Base-by-base conservation (phyloP, 2,888 invertebrate species). In the Campaea margaritaria region DNA sequence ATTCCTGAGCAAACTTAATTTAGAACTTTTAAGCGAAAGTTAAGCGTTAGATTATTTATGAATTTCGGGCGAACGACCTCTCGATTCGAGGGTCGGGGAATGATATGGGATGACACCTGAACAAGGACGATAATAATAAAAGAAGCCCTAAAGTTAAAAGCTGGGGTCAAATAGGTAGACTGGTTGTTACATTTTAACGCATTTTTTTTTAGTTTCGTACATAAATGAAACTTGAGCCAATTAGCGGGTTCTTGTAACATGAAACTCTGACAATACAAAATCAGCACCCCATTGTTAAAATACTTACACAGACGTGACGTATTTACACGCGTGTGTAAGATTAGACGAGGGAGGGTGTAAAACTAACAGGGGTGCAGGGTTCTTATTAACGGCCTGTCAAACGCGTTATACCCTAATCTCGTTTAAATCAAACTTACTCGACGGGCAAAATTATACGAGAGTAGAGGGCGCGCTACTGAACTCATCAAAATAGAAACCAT, bases 361-460 rank as follows among this genome's bases (percentile, higher is more conserved):
- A 86, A 87, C 85, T 85, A 90, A 88, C 87, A 86, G 82, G 90
- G 89, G 90, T 81, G 88, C 79, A 81, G 81, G 72, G 76, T 81
- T 82, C 84, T 88, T 89, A 91, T 90, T 90, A 90, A 89, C 86
- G 83, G 76, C 78, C 85, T 80, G 87, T 87, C 90, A 86, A 82
- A 88, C 82, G 75, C 76, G 77, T 82, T 79, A 75, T 81, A 81
- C 84, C 79, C 77, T 83, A 85, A 87, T 87, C 83, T 82, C 63
- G 74, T 81, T 77, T 83, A 81, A 85, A 79, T 58, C 42, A 42
- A 47, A 58, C 27, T 14, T 14, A 43, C 8, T 5, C 13, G n/a
- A n/a, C 36, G 13, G 15, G 38, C 0, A 14, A 43, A 16, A 44
- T 49, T 9, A 10, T 27, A 31, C 10, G 9, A 21, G 5, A 31